A percentile compares a stretch with the other conserved stretches of the same genome.
These are phyloP conservation scores for Drosophila kuntzei DNA, from an alignment of 2,888 invertebrate species.

Conservation along the genomic window DNA sequence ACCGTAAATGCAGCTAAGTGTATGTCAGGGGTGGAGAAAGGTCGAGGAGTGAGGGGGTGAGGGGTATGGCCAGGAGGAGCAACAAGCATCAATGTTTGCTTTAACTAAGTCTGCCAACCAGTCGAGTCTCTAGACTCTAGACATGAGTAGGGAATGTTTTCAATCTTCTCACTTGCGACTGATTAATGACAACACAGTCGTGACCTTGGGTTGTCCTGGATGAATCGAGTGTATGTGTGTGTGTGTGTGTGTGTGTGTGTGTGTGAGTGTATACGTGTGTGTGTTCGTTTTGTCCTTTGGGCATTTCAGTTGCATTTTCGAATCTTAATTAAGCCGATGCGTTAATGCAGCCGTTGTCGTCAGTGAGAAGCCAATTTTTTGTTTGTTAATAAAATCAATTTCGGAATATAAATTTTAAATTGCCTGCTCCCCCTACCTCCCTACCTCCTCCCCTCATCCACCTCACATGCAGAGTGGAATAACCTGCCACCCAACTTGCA, in stretches of 20 bases:
- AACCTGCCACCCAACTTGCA: constrained; percentile 9
- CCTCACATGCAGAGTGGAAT: not conserved
- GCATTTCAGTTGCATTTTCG: constrained; percentile 23
- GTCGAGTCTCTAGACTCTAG: not conserved
- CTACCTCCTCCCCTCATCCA: not conserved
- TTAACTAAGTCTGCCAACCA: constrained; percentile 27
- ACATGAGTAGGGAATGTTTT: not conserved
- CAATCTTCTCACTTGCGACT: constrained; percentile 13
- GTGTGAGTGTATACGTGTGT: not conserved
- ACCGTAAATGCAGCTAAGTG: constrained; percentile 41
- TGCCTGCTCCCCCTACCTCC: constrained; percentile 14
- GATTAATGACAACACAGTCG: constrained; percentile 43
- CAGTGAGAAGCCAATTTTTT: constrained; percentile 65
- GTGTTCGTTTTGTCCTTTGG: not conserved
- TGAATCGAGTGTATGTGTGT: not conserved
- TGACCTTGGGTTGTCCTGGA: constrained; percentile 41
- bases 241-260: not conserved
- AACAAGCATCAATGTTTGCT: constrained; percentile 40
- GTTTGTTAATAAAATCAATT: constrained; percentile 79
- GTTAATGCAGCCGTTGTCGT: constrained; percentile 39
- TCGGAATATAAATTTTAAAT: constrained; percentile 72
- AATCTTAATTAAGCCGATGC: constrained; percentile 64
- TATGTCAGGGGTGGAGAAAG: not conserved
- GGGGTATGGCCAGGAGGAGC: not conserved
- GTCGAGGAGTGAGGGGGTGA: not conserved